These are phyloP conservation scores for Sitophilus oryzae DNA, from an alignment of 1,140 invertebrate species.

Conservation along the genomic window DNA sequence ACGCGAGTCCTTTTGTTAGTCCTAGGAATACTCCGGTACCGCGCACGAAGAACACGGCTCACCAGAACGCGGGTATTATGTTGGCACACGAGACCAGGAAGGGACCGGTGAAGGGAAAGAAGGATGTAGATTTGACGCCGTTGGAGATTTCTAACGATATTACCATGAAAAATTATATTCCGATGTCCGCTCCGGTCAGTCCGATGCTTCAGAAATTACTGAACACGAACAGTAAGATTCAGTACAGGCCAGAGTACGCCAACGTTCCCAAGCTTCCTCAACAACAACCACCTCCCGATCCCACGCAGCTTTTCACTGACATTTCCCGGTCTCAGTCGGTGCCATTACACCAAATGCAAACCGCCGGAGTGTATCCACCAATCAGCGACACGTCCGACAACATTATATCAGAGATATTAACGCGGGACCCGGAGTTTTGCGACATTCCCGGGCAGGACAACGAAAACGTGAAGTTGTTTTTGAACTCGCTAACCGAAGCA, in stretches of 20 bases:
- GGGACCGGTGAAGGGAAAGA: conserved; percentile 29
- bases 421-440: conserved; percentile 1
- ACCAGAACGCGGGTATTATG: conserved; percentile 27
- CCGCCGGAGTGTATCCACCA: neutral
- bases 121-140: conserved; percentile 34
- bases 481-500: conserved; percentile 31
- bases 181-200: conserved; percentile 55
- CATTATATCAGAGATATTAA: conserved; percentile 4
- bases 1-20: conserved; percentile 77
- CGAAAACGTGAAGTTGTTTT: conserved; percentile 29
- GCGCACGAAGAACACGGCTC: conserved; percentile 41
- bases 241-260: conserved; percentile 42
- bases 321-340: conserved; percentile 68
- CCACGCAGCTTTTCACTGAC: conserved; percentile 41
- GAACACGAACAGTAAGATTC: conserved; percentile 35
- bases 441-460: conserved; percentile 20
- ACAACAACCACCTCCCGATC: conserved; percentile 44
- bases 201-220: conserved; percentile 44
- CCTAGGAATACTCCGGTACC: conserved; percentile 70
- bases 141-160: conserved; percentile 30
- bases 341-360: conserved; percentile 60
- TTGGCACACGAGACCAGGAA: conserved; percentile 13
- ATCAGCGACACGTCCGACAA: neutral
- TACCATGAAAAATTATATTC: conserved; percentile 42
- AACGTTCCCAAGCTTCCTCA: conserved; percentile 40